Conservation (phyloP, 2,888 invertebrate species). For the Athalia rosae region DNA sequence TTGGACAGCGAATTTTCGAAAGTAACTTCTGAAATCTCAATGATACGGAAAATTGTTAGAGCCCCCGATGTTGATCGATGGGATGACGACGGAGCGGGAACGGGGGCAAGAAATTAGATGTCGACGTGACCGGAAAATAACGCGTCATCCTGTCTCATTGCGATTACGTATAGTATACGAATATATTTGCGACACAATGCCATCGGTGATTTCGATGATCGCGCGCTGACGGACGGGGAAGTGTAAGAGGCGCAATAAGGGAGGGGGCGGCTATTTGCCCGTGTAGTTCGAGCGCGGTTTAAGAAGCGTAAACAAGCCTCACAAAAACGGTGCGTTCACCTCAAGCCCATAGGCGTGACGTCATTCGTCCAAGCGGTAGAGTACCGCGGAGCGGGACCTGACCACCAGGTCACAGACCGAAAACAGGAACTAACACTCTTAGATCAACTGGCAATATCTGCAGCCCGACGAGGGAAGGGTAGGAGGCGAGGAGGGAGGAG, state of each 20-base stretch:
- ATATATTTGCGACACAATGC: slow-evolving; percentile 22
- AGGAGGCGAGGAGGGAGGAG: too few relatives aligned
- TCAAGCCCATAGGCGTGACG: slow-evolving; percentile 34
- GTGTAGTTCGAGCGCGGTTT: slow-evolving; percentile 32
- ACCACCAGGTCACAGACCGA: slow-evolving; percentile 49
- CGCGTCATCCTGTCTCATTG: neutral
- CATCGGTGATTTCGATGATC: neutral
- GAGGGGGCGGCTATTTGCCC: slow-evolving; percentile 8
- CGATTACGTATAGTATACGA: neutral
- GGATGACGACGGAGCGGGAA: neutral
- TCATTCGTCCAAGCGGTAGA: slow-evolving; percentile 29
- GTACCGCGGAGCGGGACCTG: slow-evolving; percentile 32
- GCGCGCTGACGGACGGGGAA: neutral
- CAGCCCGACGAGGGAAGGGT: neutral
- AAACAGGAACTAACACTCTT: slow-evolving; percentile 47
- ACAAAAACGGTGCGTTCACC: slow-evolving; percentile 48
- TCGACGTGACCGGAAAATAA: slow-evolving; percentile 17
- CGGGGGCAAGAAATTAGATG: neutral
- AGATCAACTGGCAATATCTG: slow-evolving; percentile 37
- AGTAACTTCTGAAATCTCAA: too few relatives aligned
- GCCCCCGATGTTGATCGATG: too few relatives aligned
- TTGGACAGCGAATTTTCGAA: too few relatives aligned
- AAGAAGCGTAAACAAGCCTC: slow-evolving; percentile 44
- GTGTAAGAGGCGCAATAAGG: too few relatives aligned
- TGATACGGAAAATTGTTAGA: too few relatives aligned